phyloP scores from a whole-genome alignment of 2,888 invertebrate genomes.

The Watsonalla binaria region DNA sequence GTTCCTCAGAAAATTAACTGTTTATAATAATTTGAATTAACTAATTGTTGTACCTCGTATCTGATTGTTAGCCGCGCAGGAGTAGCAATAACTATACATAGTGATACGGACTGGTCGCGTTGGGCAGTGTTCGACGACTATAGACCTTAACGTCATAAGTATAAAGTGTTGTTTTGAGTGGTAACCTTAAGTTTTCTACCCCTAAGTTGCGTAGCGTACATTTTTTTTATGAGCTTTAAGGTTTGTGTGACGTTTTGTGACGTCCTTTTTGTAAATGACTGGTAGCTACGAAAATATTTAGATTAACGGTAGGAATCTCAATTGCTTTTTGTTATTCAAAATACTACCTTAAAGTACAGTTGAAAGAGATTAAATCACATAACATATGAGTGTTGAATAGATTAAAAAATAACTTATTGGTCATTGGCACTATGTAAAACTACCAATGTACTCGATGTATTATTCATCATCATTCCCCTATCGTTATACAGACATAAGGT shows the following conservation, averaged over 20 bases:
- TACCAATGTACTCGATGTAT: too few species aligned
- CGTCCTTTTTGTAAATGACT: not conserved
- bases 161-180: slow-evolving; percentile 53
- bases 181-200: slow-evolving; percentile 31
- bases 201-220: slow-evolving; percentile 26
- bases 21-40: too few species aligned
- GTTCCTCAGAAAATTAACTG: too few species aligned
- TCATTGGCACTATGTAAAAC: too few species aligned
- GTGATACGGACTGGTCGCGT: slow-evolving; percentile 3
- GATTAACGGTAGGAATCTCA: not conserved
- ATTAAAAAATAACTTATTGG: too few species aligned
- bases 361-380: not conserved
- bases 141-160: slow-evolving; percentile 47
- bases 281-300: not conserved
- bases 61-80: not conserved
- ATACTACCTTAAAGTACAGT: not conserved
- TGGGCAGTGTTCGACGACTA: slow-evolving; percentile 12
- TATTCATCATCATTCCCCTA: too few species aligned
- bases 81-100: slow-evolving; percentile 3
- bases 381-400: too few species aligned
- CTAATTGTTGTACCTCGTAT: not conserved
- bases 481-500: too few species aligned
- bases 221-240: slow-evolving; percentile 5
- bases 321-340: not conserved
- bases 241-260: not conserved